Evolutionary conservation across 2,797 vertebrate species (phyloP).

Genomic region (Peromyscus attwateri): DNA sequence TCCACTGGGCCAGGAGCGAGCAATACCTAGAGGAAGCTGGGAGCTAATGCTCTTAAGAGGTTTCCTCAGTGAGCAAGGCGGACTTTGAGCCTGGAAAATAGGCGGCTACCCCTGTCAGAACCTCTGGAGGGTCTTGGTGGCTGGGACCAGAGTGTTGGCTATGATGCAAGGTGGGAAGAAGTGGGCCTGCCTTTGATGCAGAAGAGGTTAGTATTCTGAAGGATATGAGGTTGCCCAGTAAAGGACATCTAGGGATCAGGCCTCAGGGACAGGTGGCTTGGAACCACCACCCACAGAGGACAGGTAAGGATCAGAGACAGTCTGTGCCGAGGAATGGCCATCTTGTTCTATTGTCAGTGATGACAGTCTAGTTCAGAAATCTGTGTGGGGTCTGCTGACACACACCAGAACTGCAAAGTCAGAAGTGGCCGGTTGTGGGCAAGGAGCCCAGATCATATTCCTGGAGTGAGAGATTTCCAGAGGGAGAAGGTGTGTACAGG

Average conservation of each 20-base stretch:
- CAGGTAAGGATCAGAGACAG: background rate
- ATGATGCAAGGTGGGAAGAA: background rate
- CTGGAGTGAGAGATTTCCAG: background rate
- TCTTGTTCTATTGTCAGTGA: background rate
- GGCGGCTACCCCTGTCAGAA: background rate
- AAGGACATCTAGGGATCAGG: background rate
- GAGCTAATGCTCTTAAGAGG: background rate
- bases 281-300: background rate
- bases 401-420: background rate
- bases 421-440: background rate
- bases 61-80: background rate
- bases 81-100: slow-evolving; percentile 24
- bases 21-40: background rate
- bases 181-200: background rate
- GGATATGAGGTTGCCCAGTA: background rate
- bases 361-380: too few species aligned
- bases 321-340: background rate
- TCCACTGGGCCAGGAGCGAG: background rate
- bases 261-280: background rate
- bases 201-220: background rate
- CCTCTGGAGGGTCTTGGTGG: background rate
- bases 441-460: background rate
- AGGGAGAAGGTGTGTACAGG: background rate
- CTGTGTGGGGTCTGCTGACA: too few species aligned
- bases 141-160: background rate